Percentiles rank a stretch among this genome's conserved stretches.
These are phyloP conservation scores for Eupithecia subumbrata DNA, from an alignment of 2,888 invertebrate genomes.

Conservation along the genomic window DNA sequence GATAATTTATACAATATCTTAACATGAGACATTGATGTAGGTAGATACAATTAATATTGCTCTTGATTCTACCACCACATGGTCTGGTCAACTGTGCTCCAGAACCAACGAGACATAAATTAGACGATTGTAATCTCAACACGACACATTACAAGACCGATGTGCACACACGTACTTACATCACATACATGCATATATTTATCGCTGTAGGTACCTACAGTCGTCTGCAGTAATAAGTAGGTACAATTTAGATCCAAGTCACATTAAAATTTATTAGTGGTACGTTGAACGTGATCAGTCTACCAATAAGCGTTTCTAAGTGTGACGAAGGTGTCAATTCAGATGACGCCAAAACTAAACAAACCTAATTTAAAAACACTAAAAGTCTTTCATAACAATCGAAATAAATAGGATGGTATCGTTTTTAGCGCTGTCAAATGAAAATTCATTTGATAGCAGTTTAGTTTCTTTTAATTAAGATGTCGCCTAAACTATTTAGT, in stretches of 20 bases:
- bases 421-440: too few species aligned
- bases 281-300: not conserved
- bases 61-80: too few species aligned
- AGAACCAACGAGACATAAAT: constrained; percentile 62
- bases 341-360: too few species aligned
- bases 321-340: too few species aligned
- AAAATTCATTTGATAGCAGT: too few species aligned
- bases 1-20: not conserved
- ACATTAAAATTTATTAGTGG: not conserved
- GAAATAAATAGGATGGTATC: too few species aligned
- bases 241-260: not conserved
- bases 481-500: too few species aligned
- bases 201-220: constrained; percentile 4
- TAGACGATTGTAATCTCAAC: constrained; percentile 67
- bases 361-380: too few species aligned
- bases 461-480: too few species aligned
- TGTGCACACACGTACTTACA: constrained; percentile 25
- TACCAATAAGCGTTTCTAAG: not conserved
- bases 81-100: constrained; percentile 3
- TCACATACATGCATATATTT: not conserved
- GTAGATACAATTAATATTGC: not conserved
- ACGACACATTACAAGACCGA: constrained; percentile 57
- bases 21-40: not conserved
- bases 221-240: not conserved
- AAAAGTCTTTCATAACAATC: too few species aligned